Percentiles rank a stretch among this genome's conserved stretches.
Conservation (phyloP, 2,113 vertebrate genomes). For the Isurus oxyrinchus region DNA sequence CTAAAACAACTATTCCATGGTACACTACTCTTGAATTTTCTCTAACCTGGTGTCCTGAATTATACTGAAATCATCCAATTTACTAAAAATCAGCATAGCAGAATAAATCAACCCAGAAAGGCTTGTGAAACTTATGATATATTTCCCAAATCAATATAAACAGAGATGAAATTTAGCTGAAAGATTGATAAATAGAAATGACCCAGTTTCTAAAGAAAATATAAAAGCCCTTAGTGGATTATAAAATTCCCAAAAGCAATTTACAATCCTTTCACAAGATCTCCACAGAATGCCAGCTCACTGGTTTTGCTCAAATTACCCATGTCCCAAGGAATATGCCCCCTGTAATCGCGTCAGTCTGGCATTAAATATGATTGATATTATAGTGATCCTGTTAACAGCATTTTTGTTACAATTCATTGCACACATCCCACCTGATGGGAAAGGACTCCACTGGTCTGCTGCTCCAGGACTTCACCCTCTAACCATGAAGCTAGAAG, state of each 20-base stretch:
- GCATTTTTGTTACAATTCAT: background rate
- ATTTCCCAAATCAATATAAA: constrained; percentile 18
- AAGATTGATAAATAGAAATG: constrained; percentile 38
- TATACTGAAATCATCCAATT: background rate
- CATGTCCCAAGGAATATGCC: constrained; percentile 32
- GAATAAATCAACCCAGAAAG: constrained; percentile 5
- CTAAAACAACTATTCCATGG: background rate
- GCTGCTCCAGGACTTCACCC: background rate
- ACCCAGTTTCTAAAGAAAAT: constrained; percentile 33
- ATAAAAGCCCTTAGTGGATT: background rate
- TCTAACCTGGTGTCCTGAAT: background rate
- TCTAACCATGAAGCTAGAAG: background rate
- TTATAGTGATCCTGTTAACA: constrained; percentile 20
- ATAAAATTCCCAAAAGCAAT: constrained; percentile 36
- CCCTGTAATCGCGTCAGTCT: constrained; percentile 33
- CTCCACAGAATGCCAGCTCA: constrained; percentile 27
- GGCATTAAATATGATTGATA: constrained; percentile 36
- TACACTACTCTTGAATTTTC: background rate
- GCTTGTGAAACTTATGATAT: background rate
- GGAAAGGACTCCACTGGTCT: too few relatives aligned
- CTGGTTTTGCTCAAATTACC: constrained; percentile 36
- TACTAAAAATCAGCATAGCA: background rate
- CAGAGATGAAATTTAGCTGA: constrained; percentile 27
- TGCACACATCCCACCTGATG: background rate
- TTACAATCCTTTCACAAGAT: constrained; percentile 13